Evolutionary conservation across 2,797 vertebrate genomes (phyloP), one percentile per base, ranked within the genome.

Genomic region (Acomys russatus): DNA sequence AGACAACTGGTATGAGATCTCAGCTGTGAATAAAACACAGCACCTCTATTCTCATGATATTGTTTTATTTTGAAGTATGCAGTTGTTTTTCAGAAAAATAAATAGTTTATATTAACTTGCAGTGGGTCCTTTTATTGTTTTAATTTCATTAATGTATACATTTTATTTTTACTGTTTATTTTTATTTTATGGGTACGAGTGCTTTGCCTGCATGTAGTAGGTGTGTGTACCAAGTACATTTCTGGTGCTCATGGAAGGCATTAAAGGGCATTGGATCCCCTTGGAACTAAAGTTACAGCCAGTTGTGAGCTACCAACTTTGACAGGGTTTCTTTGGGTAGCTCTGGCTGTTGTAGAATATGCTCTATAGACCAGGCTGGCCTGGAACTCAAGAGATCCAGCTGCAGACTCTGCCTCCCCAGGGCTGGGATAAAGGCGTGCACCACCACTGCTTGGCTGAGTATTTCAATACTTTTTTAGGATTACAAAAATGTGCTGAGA

Each of bases 61-160:
- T 38, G 38, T 77, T 93, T 78, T 56, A 35, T 86, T 95, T 94
- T 71, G 49, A 89, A 82, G 33, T 15, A 71, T 54, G 44, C 1
- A 64, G 22, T 70, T 92, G n/a, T 6, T 80, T 94, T 90, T 74
- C 78, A 86, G 22, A 78, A 73, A 82, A 80, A 80, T 74, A 8
- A 38, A 33, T 90, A 22, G 15, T 38, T 86, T 71, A 64, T 61
- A 3, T 66, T 85, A 84, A 71, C n/a, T 73, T 66, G 17, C 15
- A 51, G 56, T 84, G 35, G 14, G 9, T 77, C n/a, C 84, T 56
- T 49, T 49, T 49, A 70, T 63, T 78, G 33, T 70, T 80, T 83
- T 54, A 74, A 91, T 79, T 56, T 70, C n/a, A 64, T 23, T 23
- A 54, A n/a, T 68, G 12, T 23, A 51, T 49, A 30, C 38, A 84